Evolutionary conservation across 1,140 invertebrate species (phyloP), one percentile per base, ranked within the genome.

Genomic region (Drosophila repleta): DNA sequence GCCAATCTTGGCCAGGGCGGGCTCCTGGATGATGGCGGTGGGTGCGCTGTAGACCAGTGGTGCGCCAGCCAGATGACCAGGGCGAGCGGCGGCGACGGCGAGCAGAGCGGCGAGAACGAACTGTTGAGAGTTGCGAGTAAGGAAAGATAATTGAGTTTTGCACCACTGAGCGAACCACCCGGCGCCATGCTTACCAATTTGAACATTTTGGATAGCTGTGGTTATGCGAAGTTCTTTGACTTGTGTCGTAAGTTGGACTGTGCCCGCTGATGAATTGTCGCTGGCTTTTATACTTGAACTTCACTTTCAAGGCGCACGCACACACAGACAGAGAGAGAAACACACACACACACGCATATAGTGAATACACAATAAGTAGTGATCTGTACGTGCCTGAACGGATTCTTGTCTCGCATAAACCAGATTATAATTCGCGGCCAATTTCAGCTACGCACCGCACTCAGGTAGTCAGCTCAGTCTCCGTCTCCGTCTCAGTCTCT

Each of bases 61-160:
- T 18, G 79, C 70, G n/a, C 56, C 73, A n/a, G 71, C 74, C 70
- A 81, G 57, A 39, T 78, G 71, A 8, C 93, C 93, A 13, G 93
- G 93, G 58, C 92, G 91, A 57, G 93, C 93, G 61, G 92, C 85
- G 37, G 92, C 94, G 15, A 93, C 91, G 71, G 94, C 94, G 83
- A 94, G 74, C 74, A 94, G 76, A 72, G 93, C 93, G 79, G 93
- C 92, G 90, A 95, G 93, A 90, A 94, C 93, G 83, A 94, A 83
- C 93, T 94, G 69, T 69, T 0, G 3, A 18, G 69, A 64, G 6
- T n/a, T n/a, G n/a, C 32, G 26, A 29, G n/a, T 24, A 29, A 21
- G 7, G 15, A 41, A 26, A 0, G 15, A 18, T 0, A n/a, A 24
- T 57, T 71, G 15, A 29, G 6, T n/a, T 24, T 15, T 15, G 5